Percentiles rank a stretch among this genome's conserved stretches.
phyloP scores from a whole-genome alignment of 2,113 vertebrate species.

The Nycticorax nycticorax region DNA sequence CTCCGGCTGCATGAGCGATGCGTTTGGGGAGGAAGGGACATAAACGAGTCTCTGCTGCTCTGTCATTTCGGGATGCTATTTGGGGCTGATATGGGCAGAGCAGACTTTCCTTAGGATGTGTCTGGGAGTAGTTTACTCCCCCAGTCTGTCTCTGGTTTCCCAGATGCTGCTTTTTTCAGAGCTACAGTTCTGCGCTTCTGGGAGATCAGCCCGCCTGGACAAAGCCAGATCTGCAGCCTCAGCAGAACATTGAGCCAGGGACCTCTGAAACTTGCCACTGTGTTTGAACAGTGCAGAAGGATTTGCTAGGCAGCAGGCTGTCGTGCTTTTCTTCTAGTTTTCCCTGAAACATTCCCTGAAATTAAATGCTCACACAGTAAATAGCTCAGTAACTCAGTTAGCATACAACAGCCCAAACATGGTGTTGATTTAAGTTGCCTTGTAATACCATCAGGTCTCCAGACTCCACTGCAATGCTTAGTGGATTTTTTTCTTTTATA shows the following conservation, averaged over 20 bases:
- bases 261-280: conserved; percentile 31
- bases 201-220: conserved; percentile 8
- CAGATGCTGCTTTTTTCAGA: conserved; percentile 3
- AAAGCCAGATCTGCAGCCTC: conserved; percentile 43
- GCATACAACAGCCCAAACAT: not conserved
- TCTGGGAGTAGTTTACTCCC: not conserved
- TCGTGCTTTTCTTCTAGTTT: not conserved
- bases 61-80: not conserved
- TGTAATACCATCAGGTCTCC: not conserved
- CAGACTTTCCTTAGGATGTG: not conserved
- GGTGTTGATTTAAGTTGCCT: not conserved
- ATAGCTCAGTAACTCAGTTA: not conserved
- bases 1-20: not conserved
- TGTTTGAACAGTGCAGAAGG: conserved; percentile 5
- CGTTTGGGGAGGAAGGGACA: not conserved
- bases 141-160: not conserved
- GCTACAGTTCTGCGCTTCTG: not conserved
- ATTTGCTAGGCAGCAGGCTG: conserved; percentile 28
- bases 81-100: not conserved
- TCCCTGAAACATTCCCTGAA: not conserved
- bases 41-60: not conserved
- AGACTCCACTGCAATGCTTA: not conserved
- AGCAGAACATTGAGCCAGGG: conserved; percentile 30
- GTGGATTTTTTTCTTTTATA: not conserved
- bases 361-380: not conserved